A percentile compares a stretch with the other conserved stretches of the same genome.
Conservation (phyloP, 2,888 invertebrate genomes). For the Leptura quadrifasciata region DNA sequence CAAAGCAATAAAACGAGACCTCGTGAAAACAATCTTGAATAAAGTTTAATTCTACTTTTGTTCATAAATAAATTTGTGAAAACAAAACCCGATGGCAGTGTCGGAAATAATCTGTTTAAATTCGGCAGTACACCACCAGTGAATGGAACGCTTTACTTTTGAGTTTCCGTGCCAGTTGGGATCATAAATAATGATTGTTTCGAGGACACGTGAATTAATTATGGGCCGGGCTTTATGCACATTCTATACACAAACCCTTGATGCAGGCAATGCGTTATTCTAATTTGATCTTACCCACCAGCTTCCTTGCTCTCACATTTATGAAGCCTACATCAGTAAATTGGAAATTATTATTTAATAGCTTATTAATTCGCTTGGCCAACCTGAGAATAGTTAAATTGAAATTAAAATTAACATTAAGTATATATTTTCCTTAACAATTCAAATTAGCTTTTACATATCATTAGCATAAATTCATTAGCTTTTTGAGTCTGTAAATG, state of each 20-base stretch:
- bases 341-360: background rate
- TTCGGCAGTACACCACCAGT: slow-evolving; percentile 19
- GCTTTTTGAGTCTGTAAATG: too few species aligned
- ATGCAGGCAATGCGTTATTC: slow-evolving; percentile 22
- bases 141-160: slow-evolving; percentile 16
- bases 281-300: slow-evolving; percentile 14
- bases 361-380: too few species aligned
- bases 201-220: slow-evolving; percentile 40
- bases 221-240: slow-evolving; percentile 34
- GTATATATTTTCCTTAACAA: too few species aligned
- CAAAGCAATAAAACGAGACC: slow-evolving; percentile 30
- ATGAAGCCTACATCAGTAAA: background rate
- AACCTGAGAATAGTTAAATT: too few species aligned
- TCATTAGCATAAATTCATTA: too few species aligned
- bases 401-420: too few species aligned
- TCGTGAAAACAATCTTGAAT: slow-evolving; percentile 41
- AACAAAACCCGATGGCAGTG: slow-evolving; percentile 39
- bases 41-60: slow-evolving; percentile 47
- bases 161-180: slow-evolving; percentile 33
- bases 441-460: too few species aligned
- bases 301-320: background rate
- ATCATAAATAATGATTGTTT: slow-evolving; percentile 44
- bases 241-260: slow-evolving; percentile 17
- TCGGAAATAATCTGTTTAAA: slow-evolving; percentile 39
- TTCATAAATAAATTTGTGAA: slow-evolving; percentile 43